Evolutionary conservation across 2,113 vertebrate species (phyloP), one percentile per base, ranked within the genome.

Genomic region (human): DNA sequence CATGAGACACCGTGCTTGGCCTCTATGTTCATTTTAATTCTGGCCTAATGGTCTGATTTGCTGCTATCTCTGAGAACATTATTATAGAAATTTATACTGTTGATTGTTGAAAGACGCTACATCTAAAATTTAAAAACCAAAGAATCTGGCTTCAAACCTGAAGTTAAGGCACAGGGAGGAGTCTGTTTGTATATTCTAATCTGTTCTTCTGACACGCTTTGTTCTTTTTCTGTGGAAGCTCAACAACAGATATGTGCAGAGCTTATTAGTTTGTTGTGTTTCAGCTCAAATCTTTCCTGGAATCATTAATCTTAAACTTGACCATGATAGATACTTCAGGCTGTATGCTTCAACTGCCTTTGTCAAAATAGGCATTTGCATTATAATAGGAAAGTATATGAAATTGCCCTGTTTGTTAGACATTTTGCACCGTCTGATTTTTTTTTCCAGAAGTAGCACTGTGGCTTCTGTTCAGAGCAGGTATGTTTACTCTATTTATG

Each of bases 321-420:
- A 70, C 11, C 14, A 10, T 25, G 30, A 30, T 35, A 57, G 52
- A 25, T 87, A 75, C 61, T 92, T 86, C 11, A 50, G 27, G 50
- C 48, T 95, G 64, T 59, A 30, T 2, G 20, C 27, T 73, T 92
- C 38, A 45, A 23, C 20, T 81, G 64, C 18, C 11, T 93, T 94
- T 82, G 70, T 95, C 91, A 94, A 96, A 93, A 85, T 59, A 95
- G 9, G 23, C 35, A 55, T 91, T 97, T 92, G 48, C 43, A 93
- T 91, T 85, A 18, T 38, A 90, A 88, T 73, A 73, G 32, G 55
- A 93, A 96, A 91, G 87, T 35, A 30, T 8, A 76, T 80, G 86
- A 78, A 82, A 73, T 82, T 75, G 45, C 72, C 27, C 45, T 82
- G 55, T 87, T 94, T 59, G 3, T 88, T 94, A 82, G 88, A 81